phyloP scores from a whole-genome alignment of 2,888 invertebrate species.

The Andrena hattorfiana region DNA sequence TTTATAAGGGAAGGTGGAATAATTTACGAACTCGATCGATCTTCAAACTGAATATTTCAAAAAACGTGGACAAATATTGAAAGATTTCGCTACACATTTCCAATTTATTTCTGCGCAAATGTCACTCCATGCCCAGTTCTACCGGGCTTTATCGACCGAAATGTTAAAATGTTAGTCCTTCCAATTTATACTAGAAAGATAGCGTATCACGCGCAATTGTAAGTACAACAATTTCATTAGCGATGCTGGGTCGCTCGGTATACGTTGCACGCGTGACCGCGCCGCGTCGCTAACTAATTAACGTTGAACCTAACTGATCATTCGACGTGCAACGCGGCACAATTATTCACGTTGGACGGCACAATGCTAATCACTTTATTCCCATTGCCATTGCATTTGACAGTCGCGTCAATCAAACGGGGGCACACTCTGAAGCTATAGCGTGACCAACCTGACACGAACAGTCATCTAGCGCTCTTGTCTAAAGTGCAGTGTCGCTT shows the following conservation, averaged over 20 bases:
- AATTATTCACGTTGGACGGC: constrained; percentile 32
- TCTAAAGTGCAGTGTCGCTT: constrained; percentile 1
- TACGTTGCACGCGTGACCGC: neutral
- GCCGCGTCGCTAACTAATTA: constrained; percentile 19
- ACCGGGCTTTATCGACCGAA: too few species aligned
- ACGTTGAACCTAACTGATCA: constrained; percentile 19
- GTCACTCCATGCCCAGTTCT: too few species aligned
- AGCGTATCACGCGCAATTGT: neutral
- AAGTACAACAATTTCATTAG: constrained; percentile 7
- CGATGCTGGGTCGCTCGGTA: neutral
- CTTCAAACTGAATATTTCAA: too few species aligned
- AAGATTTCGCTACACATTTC: too few species aligned
- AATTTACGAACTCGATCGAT: too few species aligned
- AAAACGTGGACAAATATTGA: too few species aligned
- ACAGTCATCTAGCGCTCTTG: neutral
- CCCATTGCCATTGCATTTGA: constrained; percentile 33
- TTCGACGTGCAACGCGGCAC: constrained; percentile 11
- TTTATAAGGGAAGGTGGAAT: neutral
- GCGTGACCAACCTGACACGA: neutral
- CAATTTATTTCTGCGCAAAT: too few species aligned
- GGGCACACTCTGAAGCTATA: neutral
- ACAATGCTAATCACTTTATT: constrained; percentile 36
- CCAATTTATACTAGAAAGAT: too few species aligned
- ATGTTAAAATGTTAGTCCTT: too few species aligned
- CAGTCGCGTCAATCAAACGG: constrained; percentile 28